These are phyloP conservation scores for Elysia chlorotica DNA, from an alignment of 1,140 invertebrate genomes.

Conservation along the genomic window DNA sequence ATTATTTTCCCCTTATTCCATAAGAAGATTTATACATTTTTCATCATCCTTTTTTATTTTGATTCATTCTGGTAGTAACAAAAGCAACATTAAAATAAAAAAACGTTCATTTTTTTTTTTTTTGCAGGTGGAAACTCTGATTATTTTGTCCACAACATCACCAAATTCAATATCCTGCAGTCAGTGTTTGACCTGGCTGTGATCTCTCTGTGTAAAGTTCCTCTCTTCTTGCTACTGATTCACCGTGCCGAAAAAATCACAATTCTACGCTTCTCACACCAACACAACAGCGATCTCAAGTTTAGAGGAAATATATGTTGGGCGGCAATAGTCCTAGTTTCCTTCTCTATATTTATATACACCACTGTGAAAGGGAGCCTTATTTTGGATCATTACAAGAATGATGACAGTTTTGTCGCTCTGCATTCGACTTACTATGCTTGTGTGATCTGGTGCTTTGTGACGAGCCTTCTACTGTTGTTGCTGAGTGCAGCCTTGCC, in stretches of 20 bases:
- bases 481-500: slow-evolving; percentile 35
- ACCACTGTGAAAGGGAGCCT: slow-evolving; percentile 44
- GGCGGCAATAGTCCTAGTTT: slow-evolving; percentile 28
- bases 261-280: slow-evolving; percentile 35
- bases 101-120: slow-evolving; percentile 17
- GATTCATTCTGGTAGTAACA: not conserved
- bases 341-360: slow-evolving; percentile 31
- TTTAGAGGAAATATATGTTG: slow-evolving; percentile 26
- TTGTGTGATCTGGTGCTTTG: slow-evolving; percentile 40
- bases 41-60: not conserved
- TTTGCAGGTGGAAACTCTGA: slow-evolving; percentile 49
- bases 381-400: slow-evolving; percentile 40
- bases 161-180: slow-evolving; percentile 41
- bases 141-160: slow-evolving; percentile 55
- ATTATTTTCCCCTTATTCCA: not conserved
- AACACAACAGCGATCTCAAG: slow-evolving; percentile 26
- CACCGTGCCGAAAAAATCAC: slow-evolving; percentile 36
- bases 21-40: not conserved
- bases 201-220: slow-evolving; percentile 38
- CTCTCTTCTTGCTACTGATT: slow-evolving; percentile 32
- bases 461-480: slow-evolving; percentile 43
- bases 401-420: slow-evolving; percentile 34
- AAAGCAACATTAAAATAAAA: not conserved
- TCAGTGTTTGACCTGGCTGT: slow-evolving; percentile 57
- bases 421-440: slow-evolving; percentile 56